These are phyloP conservation scores for Pocota personata DNA, from an alignment of 2,888 invertebrate genomes.

Conservation along the genomic window DNA sequence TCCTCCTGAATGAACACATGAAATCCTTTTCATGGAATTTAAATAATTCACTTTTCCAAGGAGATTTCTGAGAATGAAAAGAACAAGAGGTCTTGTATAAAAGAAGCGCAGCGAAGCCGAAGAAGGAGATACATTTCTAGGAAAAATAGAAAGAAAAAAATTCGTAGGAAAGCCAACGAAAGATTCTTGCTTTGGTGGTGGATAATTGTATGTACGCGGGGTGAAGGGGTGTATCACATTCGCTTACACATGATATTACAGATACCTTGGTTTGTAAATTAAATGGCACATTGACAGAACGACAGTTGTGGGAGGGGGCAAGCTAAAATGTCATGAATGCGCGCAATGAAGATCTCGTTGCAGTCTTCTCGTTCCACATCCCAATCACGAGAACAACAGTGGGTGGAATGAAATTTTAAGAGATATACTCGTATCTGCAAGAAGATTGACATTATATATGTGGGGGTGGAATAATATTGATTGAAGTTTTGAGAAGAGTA, in stretches of 20 bases:
- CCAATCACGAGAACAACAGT: not conserved
- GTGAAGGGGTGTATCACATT: conserved; percentile 26
- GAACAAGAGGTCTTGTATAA: conserved; percentile 42
- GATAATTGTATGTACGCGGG: not conserved
- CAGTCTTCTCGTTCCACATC: not conserved
- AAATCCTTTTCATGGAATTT: conserved; percentile 71
- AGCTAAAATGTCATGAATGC: conserved; percentile 19
- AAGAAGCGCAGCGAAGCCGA: conserved; percentile 57
- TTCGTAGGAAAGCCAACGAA: not conserved
- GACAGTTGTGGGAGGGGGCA: not conserved
- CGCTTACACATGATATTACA: conserved; percentile 60
- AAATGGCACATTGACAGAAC: conserved; percentile 36
- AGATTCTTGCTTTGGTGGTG: conserved; percentile 18
- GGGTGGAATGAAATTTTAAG: not conserved
- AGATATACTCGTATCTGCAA: not conserved
- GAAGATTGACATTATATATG: not conserved
- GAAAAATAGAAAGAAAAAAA: conserved; percentile 15
- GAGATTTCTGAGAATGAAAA: conserved; percentile 39
- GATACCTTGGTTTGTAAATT: conserved; percentile 66
- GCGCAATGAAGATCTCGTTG: conserved; percentile 26
- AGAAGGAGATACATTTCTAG: conserved; percentile 57
- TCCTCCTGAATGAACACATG: conserved; percentile 54
- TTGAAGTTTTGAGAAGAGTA: not conserved
- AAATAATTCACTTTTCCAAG: conserved; percentile 70
- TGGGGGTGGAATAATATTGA: not conserved